A percentile compares a stretch with the other conserved stretches of the same genome.
These are phyloP conservation scores for Myioborus melanocephalus DNA, from an alignment of 2,797 vertebrate genomes.

Conservation along the genomic window DNA sequence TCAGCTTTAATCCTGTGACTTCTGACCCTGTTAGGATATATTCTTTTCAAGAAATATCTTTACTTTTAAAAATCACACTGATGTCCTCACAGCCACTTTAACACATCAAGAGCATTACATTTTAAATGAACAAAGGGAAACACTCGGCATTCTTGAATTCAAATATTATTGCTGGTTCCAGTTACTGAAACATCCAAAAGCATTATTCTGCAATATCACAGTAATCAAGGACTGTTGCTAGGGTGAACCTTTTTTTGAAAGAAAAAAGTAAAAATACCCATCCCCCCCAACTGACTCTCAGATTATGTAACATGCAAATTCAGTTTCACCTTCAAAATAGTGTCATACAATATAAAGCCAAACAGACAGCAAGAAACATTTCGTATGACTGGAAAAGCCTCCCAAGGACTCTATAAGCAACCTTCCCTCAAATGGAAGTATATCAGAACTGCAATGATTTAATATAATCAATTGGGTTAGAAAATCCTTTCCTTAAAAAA, in stretches of 20 bases:
- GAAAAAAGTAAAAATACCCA: not conserved
- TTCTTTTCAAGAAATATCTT: not conserved
- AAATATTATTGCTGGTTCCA: not conserved
- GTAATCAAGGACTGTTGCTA: not conserved
- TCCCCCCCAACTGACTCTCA: not conserved
- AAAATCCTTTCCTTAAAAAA: not conserved
- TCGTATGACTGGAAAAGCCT: not conserved
- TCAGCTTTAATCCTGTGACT: not conserved
- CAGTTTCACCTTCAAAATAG: constrained; percentile 30
- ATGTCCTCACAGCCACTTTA: not conserved
- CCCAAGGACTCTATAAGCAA: not conserved
- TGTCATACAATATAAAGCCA: not conserved
- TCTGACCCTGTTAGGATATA: not conserved
- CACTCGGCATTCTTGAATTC: not conserved
- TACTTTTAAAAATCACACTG: not conserved
- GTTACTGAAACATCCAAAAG: not conserved
- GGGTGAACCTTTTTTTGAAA: not conserved
- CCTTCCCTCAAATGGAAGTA: not conserved
- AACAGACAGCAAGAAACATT: not conserved
- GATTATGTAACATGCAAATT: constrained; percentile 45
- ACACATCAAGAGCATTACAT: not conserved
- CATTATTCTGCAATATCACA: not conserved
- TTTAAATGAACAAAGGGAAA: not conserved
- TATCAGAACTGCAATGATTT: not conserved
- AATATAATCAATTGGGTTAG: not conserved